Evolutionary conservation across 2,113 vertebrate genomes (phyloP).

Genomic region (Guaruba guarouba): DNA sequence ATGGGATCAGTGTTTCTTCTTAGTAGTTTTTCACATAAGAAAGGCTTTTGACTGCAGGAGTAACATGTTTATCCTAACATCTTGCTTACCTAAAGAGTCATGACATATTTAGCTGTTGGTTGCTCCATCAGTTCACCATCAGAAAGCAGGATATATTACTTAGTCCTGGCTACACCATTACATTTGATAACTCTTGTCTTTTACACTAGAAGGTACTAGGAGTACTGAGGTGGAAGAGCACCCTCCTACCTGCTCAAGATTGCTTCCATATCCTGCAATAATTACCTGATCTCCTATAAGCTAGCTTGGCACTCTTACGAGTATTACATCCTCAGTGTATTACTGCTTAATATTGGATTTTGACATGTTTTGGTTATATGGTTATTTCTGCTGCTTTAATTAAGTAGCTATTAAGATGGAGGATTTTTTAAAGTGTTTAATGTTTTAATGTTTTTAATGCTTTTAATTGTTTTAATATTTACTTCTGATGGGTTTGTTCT

Average conservation of each 20-base stretch:
- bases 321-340: not conserved
- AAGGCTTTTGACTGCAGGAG: not conserved
- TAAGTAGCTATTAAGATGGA: not conserved
- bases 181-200: not conserved
- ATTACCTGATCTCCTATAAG: not conserved
- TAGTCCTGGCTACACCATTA: not conserved
- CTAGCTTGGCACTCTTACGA: not conserved
- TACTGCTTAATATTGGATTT: not conserved
- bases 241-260: not conserved
- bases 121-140: not conserved
- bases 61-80: not conserved
- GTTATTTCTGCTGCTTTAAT: not conserved
- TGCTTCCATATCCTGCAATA: not conserved
- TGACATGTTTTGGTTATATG: not conserved
- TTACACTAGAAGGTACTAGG: not conserved
- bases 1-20: not conserved
- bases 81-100: not conserved
- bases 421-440: not conserved
- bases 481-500: not conserved
- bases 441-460: not conserved
- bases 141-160: not conserved
- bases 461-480: not conserved
- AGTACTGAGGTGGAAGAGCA: not conserved
- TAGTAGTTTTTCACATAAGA: not conserved
- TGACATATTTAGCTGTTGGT: not conserved